phyloP scores from a whole-genome alignment of 2,888 invertebrate genomes.

The Rhyacophila evoluta region DNA sequence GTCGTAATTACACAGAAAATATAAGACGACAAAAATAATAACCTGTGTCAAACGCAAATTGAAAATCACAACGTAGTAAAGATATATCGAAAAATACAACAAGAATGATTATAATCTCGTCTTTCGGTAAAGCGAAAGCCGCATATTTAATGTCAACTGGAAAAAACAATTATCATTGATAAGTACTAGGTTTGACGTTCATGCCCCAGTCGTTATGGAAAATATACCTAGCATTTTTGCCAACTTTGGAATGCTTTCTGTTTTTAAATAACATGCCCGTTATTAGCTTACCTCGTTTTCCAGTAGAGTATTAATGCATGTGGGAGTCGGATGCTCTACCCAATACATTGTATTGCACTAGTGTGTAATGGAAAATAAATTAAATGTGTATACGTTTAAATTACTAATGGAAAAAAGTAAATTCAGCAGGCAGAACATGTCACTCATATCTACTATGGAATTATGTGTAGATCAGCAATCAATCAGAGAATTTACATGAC shows the following conservation, averaged over 20 bases:
- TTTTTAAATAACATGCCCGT: constrained; percentile 45
- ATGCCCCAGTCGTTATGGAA: constrained; percentile 56
- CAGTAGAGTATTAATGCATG: constrained; percentile 82
- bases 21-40: neutral
- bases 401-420: constrained; percentile 48
- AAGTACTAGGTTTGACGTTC: constrained; percentile 50
- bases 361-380: constrained; percentile 36
- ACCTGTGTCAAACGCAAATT: neutral
- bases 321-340: constrained; percentile 81
- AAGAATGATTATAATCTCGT: neutral
- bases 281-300: constrained; percentile 76
- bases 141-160: neutral
- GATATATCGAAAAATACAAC: neutral
- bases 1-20: no score
- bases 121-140: neutral
- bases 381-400: constrained; percentile 40
- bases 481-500: neutral
- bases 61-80: neutral
- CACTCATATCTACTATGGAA: constrained; percentile 47
- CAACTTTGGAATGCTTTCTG: constrained; percentile 53
- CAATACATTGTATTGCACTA: constrained; percentile 77
- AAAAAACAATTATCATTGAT: neutral
- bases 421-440: constrained; percentile 48
- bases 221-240: constrained; percentile 65
- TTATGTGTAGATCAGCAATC: constrained; percentile 29